phyloP scores from a whole-genome alignment of 2,888 invertebrate species.

The Dynastes grantii region DNA sequence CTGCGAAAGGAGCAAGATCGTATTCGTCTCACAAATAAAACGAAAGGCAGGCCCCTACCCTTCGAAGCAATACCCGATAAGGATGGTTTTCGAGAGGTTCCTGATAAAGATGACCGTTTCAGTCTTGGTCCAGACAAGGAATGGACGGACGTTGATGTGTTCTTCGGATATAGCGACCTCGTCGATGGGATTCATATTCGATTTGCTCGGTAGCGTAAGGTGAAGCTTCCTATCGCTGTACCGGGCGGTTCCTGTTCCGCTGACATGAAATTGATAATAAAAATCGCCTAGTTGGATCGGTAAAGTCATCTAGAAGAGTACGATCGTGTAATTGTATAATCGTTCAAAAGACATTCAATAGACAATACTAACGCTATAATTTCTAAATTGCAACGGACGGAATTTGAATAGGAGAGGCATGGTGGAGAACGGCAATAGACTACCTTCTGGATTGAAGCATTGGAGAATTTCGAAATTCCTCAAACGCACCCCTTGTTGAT shows the following conservation, averaged over 20 bases:
- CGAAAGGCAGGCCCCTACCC: constrained; percentile 59
- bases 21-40: not conserved
- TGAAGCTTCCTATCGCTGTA: not conserved
- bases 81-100: constrained; percentile 64
- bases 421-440: constrained; percentile 59
- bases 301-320: not conserved
- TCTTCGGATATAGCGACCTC: constrained; percentile 63
- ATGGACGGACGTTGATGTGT: constrained; percentile 62
- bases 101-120: constrained; percentile 68
- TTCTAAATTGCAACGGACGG: constrained; percentile 66
- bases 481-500: constrained; percentile 58
- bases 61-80: constrained; percentile 68
- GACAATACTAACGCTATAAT: constrained; percentile 62
- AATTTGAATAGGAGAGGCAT: constrained; percentile 68
- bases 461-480: constrained; percentile 65
- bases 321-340: not conserved
- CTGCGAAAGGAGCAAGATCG: constrained; percentile 57
- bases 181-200: not conserved
- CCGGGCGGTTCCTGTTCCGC: not conserved
- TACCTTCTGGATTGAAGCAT: constrained; percentile 65
- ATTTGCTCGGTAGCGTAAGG: not conserved
- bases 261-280: not conserved
- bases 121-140: constrained; percentile 63
- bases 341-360: not conserved
- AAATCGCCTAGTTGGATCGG: constrained; percentile 14